These are phyloP conservation scores for Drosophila bifasciata DNA, from an alignment of 1,140 invertebrate species.

Conservation along the genomic window DNA sequence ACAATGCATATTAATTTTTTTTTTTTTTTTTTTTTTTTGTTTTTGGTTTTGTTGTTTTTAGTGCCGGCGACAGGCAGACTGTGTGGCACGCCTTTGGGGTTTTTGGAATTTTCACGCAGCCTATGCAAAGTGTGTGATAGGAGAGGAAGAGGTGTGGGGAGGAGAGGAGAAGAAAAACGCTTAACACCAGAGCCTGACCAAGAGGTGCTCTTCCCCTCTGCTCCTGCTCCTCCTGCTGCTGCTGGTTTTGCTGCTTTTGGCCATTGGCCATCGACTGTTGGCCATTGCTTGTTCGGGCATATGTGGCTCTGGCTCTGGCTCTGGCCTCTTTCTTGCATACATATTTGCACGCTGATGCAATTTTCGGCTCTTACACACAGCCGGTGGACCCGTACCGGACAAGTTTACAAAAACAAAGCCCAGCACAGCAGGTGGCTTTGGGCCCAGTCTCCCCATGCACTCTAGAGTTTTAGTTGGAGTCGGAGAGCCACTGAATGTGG, in stretches of 20 bases:
- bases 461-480: conserved; percentile 1
- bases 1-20: conserved; percentile 79
- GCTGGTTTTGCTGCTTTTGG: conserved; percentile 3
- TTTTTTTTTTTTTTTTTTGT: conserved; percentile 25
- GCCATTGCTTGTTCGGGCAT: conserved; percentile 20
- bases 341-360: conserved; percentile 72
- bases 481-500: neutral
- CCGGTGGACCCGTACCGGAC: conserved; percentile 13
- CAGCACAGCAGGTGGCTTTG: conserved; percentile 42
- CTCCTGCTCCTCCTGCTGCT: too few relatives aligned
- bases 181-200: conserved; percentile 52
- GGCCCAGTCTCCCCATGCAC: neutral
- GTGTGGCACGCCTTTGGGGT: conserved; percentile 23
- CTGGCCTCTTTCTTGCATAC: conserved; percentile 19
- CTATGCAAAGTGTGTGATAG: conserved; percentile 25
- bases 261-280: conserved; percentile 16
- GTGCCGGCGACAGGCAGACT: conserved; percentile 15
- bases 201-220: too few relatives aligned
- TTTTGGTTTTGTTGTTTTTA: conserved; percentile 19
- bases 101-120: conserved; percentile 44
- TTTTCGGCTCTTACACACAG: conserved; percentile 16
- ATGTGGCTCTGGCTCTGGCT: conserved; percentile 14
- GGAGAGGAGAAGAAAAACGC: conserved; percentile 26
- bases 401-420: conserved; percentile 31
- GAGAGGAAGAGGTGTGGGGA: neutral